These are phyloP conservation scores for Lepus townsendii DNA, from an alignment of 2,797 vertebrate genomes.

Conservation along the genomic window DNA sequence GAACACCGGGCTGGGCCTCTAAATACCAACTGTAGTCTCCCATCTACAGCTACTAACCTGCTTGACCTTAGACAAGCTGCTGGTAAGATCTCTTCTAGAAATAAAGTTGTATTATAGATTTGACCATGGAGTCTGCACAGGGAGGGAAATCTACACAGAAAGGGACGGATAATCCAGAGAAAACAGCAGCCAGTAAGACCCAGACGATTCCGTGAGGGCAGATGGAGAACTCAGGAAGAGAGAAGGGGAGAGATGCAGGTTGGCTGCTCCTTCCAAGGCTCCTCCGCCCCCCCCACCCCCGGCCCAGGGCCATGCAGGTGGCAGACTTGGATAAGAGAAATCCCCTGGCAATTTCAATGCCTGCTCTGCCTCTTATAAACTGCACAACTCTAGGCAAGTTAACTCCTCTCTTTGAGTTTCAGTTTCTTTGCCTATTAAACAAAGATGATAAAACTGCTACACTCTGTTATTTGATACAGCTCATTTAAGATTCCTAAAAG, in stretches of 20 bases:
- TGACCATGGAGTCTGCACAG: conserved; percentile 29
- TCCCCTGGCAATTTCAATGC: neutral
- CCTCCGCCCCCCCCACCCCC: neutral
- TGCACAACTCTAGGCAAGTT: neutral
- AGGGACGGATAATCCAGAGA: neutral
- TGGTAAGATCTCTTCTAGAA: neutral
- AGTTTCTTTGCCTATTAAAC: neutral
- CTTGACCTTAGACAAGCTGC: neutral
- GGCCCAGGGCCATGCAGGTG: neutral
- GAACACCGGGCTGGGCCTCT: neutral
- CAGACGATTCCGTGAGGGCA: neutral
- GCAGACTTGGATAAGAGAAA: neutral
- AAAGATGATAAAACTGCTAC: neutral
- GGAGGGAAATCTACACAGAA: conserved; percentile 34
- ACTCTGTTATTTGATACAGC: too few species aligned
- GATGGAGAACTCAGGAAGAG: neutral
- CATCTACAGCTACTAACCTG: neutral
- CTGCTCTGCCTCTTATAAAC: neutral
- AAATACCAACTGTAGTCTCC: neutral
- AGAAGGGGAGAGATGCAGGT: neutral
- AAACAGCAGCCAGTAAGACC: conserved; percentile 16
- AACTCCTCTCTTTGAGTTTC: neutral
- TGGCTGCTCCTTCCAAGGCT: neutral
- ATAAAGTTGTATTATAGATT: neutral
- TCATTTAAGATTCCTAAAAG: neutral